Evolutionary conservation across 2,888 invertebrate species (phyloP), one percentile per base, ranked within the genome.

Genomic region (Trissoscelio sp.): DNA sequence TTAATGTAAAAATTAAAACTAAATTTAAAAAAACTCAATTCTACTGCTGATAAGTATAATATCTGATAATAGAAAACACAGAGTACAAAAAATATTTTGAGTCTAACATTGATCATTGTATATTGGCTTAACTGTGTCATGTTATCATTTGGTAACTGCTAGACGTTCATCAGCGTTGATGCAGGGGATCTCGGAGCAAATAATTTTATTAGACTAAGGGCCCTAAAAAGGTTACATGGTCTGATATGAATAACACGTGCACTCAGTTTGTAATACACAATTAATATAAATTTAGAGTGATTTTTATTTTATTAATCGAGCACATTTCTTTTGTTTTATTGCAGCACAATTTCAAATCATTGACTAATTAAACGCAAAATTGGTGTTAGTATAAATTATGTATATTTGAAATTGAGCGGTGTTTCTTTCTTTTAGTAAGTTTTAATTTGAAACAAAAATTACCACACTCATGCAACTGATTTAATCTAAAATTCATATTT

Each of bases 191-290:
- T 85, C 87, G 85, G 86, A 89, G 87, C 89, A 88, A 90, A 90
- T 90, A 90, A 89, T 90, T 90, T 89, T 88, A 90, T 90, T 89
- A 89, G 89, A 85, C 85, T 79, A 82, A 84, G 86, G 85, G 85
- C 84, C 84, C 83, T 80, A 83, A 74, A 83, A 73, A 81, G 82
- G 79, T 79, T 82, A 82, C 72, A 67, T 60, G 69, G 82, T 67
- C 79, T 74, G 79, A 74, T 82, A 75, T 66, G 82, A 79, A 82
- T 64, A 82, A 81, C 81, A 81, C 78, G 81, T 81, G 81, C 81
- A 81, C 77, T 69, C 62, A 55, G 73, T 81, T 78, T 78, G 62
- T 60, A 55, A 62, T 70, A 51, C 46, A 60, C 62, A 62, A 75
- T 75, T 80, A 69, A 70, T 70, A 37, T 70, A 70, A 66, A 75